Base-by-base conservation (phyloP, 2,113 vertebrate genomes). In the Brachypodius melanocephalos region DNA sequence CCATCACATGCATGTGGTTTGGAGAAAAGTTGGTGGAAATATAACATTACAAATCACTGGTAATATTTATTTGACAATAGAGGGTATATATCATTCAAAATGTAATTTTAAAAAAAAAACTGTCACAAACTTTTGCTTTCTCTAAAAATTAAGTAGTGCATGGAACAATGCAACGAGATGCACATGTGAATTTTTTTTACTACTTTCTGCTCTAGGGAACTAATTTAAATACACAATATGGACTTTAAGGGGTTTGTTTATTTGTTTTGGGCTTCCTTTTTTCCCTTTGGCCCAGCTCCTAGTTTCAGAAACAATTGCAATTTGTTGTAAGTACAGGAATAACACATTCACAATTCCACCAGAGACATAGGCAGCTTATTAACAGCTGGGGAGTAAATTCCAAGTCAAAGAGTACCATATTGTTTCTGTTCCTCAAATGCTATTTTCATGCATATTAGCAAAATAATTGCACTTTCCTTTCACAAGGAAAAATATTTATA, bases 311-410 rank as follows among this genome's bases (percentile, higher is more conserved):
- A 66, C 17, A 67, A 22, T 93, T 91, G 52, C 15, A 67, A 32
- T 82, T 73, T 69, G 12, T 76, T 68, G 52, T 78, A 72, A 85
- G 63, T 15, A 62, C 28, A 52, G 43, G 62, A 89, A 85, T 48
- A 85, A 42, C 58, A 80, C 49, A 43, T 32, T 86, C 52, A 12
- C 43, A 74, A 36, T 85, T 88, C 62, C 86, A 88, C 62, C 49
- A 77, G 91, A 92, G 82, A 92, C 6, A 0, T 1, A 62, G 12
- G 55, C 76, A 91, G 51, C 58, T 91, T 88, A 82, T 95, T 90
- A 95, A 72, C 85, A 93, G 40, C 77, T 80, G 81, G 62, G 40
- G 62, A 89, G n/a, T 55, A 94, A 91, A 93, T 89, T 93, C 71
- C 79, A 68, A 86, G 51, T 86, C 85, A 94, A 94, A 92, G 17